These are phyloP conservation scores for Zonitis immaculata DNA, from an alignment of 2,888 invertebrate species.

Conservation along the genomic window DNA sequence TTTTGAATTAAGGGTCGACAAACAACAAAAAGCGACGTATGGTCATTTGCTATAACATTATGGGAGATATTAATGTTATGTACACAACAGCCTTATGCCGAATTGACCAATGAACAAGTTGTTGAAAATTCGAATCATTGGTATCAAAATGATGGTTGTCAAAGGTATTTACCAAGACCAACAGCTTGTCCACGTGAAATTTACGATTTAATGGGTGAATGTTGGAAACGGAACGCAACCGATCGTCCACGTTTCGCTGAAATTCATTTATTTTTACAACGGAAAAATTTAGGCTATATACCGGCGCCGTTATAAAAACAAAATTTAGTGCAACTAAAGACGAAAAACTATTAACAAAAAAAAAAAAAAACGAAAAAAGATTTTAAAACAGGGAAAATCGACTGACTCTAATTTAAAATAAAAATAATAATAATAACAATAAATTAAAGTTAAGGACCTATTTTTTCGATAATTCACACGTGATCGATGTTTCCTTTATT, in stretches of 20 bases:
- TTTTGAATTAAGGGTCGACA: conserved; percentile 67
- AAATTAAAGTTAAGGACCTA: too few relatives aligned
- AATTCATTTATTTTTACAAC: conserved; percentile 76
- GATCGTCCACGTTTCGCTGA: conserved; percentile 84
- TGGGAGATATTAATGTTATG: conserved; percentile 86
- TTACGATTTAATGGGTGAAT: conserved; percentile 87
- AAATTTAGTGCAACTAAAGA: conserved; percentile 25
- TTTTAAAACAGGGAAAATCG: conserved; percentile 5
- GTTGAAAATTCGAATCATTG: conserved; percentile 54
- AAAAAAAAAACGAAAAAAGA: too few relatives aligned
- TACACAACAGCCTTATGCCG: conserved; percentile 73
- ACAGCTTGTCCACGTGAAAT: conserved; percentile 79
- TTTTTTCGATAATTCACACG: too few relatives aligned
- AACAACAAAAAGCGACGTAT: conserved; percentile 83
- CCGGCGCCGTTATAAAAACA: conserved; percentile 47
- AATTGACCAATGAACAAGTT: conserved; percentile 79
- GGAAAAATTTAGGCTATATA: conserved; percentile 64
- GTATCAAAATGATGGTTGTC: conserved; percentile 52
- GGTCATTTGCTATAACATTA: conserved; percentile 85
- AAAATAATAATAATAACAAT: too few relatives aligned
- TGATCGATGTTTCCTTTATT: too few relatives aligned
- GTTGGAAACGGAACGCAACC: conserved; percentile 78
- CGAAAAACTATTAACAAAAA: too few relatives aligned
- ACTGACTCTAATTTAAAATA: too few relatives aligned
- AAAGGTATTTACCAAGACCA: conserved; percentile 60